Conservation (phyloP, 2,797 vertebrate genomes). For the Danionella dracula region DNA sequence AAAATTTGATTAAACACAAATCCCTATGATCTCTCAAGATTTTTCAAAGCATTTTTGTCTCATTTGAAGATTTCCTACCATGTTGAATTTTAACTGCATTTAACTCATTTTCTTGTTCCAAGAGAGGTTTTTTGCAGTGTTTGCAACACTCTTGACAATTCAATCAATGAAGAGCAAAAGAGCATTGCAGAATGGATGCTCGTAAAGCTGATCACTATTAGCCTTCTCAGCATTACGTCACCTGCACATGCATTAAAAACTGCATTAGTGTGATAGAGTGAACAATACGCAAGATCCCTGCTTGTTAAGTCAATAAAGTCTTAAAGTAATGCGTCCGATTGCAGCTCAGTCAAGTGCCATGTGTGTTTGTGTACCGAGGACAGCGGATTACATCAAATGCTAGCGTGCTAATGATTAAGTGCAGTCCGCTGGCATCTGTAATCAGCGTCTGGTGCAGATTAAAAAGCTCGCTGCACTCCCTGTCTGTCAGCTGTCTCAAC, state of each 20-base stretch:
- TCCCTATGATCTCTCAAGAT: no score
- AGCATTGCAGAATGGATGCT: background rate
- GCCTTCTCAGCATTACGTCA: background rate
- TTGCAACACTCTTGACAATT: no score
- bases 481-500: constrained; percentile 76
- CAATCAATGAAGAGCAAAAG: no score
- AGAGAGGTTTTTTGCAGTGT: no score
- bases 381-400: constrained; percentile 67
- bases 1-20: no score
- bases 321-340: constrained; percentile 14
- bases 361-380: constrained; percentile 49
- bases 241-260: background rate
- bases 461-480: constrained; percentile 66
- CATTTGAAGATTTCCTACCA: no score
- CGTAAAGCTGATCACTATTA: background rate
- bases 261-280: background rate
- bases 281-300: background rate
- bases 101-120: no score
- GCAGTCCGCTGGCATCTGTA: constrained; percentile 73
- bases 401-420: constrained; percentile 71
- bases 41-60: no score
- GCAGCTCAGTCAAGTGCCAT: constrained; percentile 45
- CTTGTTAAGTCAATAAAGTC: background rate
- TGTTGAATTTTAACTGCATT: no score
- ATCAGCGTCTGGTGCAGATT: constrained; percentile 75